These are phyloP conservation scores for Phrynocephalus vlangalii DNA, from an alignment of 2,797 vertebrate species.

Conservation along the genomic window DNA sequence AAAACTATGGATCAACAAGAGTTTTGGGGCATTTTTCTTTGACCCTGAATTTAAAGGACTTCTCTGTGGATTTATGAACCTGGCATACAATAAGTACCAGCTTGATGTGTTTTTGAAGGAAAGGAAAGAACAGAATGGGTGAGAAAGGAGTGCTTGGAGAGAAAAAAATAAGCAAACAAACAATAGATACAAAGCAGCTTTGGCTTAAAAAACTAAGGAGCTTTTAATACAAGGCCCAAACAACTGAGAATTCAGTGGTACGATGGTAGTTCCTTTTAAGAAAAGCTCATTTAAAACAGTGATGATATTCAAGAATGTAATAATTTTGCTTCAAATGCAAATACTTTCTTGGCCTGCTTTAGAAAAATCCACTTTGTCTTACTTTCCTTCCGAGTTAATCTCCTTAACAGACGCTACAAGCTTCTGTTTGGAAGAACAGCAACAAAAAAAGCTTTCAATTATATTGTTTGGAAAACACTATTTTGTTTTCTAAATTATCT, in stretches of 20 bases:
- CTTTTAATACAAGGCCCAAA: not conserved
- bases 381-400: constrained; percentile 7
- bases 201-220: constrained; percentile 14
- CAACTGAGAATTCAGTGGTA: not conserved
- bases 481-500: constrained; percentile 3
- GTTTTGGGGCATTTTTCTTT: not conserved
- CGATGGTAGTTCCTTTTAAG: not conserved
- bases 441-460: not conserved
- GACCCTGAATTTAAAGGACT: not conserved
- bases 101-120: not conserved
- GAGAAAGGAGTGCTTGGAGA: not conserved
- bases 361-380: constrained; percentile 30
- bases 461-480: constrained; percentile 8
- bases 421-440: not conserved
- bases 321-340: constrained; percentile 37
- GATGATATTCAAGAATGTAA: constrained; percentile 9
- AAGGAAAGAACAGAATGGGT: no score
- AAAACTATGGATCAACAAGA: not conserved
- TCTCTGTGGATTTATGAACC: not conserved
- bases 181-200: constrained; percentile 8
- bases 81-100: not conserved
- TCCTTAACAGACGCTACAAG: constrained; percentile 20
- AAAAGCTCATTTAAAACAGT: not conserved
- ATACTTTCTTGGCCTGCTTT: constrained; percentile 24
- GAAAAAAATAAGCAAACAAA: not conserved